A percentile compares a stretch with the other conserved stretches of the same genome.
Conservation (phyloP, 2,888 invertebrate genomes). For the Rhingia campestris region DNA sequence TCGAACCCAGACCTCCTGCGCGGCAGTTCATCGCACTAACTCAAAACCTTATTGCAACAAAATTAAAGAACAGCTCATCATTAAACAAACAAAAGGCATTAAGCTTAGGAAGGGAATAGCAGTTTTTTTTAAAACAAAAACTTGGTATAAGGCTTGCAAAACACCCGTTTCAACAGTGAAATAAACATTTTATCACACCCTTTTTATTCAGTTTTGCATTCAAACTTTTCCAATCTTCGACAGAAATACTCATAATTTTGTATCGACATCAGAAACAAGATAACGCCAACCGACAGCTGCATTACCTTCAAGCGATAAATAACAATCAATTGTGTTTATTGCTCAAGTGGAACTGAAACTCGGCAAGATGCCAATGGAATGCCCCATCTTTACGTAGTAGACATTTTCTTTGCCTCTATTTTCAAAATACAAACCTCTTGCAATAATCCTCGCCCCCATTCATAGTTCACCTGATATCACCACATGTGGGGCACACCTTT, state of each 20-base stretch:
- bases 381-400: constrained; percentile 26
- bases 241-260: neutral
- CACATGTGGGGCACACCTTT: constrained; percentile 30
- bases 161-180: no score
- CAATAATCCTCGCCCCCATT: constrained; percentile 56
- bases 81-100: no score
- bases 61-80: no score
- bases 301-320: constrained; percentile 46
- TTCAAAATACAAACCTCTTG: constrained; percentile 51
- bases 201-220: no score
- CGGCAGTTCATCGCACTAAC: no score
- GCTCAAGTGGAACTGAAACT: constrained; percentile 49
- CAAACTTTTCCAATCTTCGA: neutral
- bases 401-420: neutral
- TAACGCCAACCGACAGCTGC: constrained; percentile 50
- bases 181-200: no score
- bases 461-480: constrained; percentile 15
- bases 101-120: no score
- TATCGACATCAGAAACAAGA: constrained; percentile 8
- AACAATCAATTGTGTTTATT: constrained; percentile 39
- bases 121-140: neutral
- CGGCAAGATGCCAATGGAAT: constrained; percentile 65
- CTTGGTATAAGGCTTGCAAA: neutral
- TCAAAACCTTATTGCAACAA: no score
- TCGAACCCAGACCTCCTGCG: no score